Evolutionary conservation across 2,797 vertebrate genomes (phyloP).

Genomic region (Mormyrops boulengeri): DNA sequence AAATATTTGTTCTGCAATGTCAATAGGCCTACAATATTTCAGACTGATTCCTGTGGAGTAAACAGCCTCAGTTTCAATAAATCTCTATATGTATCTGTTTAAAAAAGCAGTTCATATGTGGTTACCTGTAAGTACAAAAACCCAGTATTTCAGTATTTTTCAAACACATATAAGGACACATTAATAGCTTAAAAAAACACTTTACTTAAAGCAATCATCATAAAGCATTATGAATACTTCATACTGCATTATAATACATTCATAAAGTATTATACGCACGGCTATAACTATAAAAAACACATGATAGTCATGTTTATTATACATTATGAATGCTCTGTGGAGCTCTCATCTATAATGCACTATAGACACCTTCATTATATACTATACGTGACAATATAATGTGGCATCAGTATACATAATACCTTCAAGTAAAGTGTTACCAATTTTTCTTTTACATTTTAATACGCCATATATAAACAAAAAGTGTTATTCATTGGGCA

Average conservation of each 20-base stretch:
- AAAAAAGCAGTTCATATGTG: not conserved
- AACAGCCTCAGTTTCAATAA: not conserved
- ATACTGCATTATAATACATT: no score
- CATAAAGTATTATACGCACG: no score
- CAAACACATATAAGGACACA: not conserved
- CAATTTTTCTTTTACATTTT: not conserved
- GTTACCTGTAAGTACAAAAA: not conserved
- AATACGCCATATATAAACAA: not conserved
- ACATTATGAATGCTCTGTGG: not conserved
- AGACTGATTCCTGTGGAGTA: not conserved
- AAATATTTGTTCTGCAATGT: not conserved
- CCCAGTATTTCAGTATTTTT: not conserved
- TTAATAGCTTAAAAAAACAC: not conserved
- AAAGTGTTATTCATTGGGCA: not conserved
- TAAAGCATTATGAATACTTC: not conserved
- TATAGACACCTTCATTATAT: not conserved
- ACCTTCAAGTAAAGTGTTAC: not conserved
- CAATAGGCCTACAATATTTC: not conserved
- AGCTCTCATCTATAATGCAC: not conserved
- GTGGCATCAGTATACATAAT: not conserved
- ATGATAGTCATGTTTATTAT: no score
- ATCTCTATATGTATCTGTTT: not conserved
- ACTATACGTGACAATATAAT: not conserved
- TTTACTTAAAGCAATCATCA: not conserved
- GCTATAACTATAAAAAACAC: no score